Percentiles rank a stretch among this genome's conserved stretches.
phyloP scores from a whole-genome alignment of 2,113 vertebrate species.

The Calidris pygmaea region DNA sequence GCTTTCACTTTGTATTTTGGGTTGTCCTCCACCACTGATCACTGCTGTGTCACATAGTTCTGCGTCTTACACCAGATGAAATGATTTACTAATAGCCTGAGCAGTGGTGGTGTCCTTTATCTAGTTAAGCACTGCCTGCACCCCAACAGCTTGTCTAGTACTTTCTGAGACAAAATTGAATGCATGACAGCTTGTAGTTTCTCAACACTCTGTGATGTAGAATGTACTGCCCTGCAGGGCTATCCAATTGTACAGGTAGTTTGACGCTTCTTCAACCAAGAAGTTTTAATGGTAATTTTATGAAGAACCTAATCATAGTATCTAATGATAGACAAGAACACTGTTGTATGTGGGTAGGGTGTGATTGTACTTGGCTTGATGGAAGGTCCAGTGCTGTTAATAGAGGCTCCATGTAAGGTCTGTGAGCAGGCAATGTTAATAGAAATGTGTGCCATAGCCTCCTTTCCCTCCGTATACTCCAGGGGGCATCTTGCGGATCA shows the following conservation, averaged over 20 bases:
- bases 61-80: not conserved
- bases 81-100: not conserved
- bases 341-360: not conserved
- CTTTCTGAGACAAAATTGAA: not conserved
- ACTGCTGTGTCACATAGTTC: not conserved
- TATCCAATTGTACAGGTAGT: not conserved
- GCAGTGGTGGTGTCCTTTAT: not conserved
- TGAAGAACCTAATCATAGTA: not conserved
- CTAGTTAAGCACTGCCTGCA: not conserved
- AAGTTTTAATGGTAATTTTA: not conserved
- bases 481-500: not conserved
- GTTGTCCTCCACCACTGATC: not conserved
- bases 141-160: not conserved
- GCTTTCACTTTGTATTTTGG: not conserved
- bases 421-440: not conserved
- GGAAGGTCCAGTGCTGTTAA: not conserved
- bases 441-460: not conserved
- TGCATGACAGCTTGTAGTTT: not conserved
- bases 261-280: not conserved
- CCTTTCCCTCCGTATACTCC: not conserved
- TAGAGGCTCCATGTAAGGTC: not conserved
- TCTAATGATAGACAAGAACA: not conserved
- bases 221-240: not conserved
- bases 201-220: not conserved
- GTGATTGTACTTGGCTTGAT: not conserved